Evolutionary conservation across 2,797 vertebrate species (phyloP).

Genomic region (Xyrichtys novacula): DNA sequence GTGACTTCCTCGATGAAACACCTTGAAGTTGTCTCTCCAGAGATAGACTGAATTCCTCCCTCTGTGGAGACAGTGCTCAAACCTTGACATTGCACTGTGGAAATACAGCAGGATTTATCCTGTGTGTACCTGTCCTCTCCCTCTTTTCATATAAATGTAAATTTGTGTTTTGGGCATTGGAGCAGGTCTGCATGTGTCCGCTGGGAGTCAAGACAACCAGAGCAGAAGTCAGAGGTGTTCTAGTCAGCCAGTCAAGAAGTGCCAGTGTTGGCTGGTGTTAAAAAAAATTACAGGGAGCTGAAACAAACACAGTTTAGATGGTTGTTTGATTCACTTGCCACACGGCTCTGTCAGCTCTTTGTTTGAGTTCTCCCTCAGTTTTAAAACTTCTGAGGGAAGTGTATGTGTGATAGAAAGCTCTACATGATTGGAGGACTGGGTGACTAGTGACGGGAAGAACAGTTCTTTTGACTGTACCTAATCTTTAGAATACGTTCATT

Average conservation of each 20-base stretch:
- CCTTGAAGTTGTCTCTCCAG: too few species aligned
- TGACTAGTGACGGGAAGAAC: too few species aligned
- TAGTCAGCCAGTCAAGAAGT: conserved; percentile 48
- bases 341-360: too few species aligned
- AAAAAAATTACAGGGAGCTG: neutral
- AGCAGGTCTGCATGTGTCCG: conserved; percentile 68
- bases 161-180: conserved; percentile 77
- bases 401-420: too few species aligned
- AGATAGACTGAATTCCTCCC: too few species aligned
- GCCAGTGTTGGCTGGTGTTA: too few species aligned
- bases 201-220: conserved; percentile 60
- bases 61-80: conserved; percentile 46
- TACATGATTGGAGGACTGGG: too few species aligned
- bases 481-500: too few species aligned
- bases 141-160: conserved; percentile 84
- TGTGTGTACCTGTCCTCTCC: conserved; percentile 66
- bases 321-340: too few species aligned
- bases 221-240: conserved; percentile 74
- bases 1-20: conserved; percentile 19
- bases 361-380: too few species aligned
- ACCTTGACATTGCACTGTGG: conserved; percentile 68
- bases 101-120: conserved; percentile 74
- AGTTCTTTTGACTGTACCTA: too few species aligned
- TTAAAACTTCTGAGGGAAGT: too few species aligned
- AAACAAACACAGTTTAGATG: conserved; percentile 30